These are phyloP conservation scores for Camelus dromedarius DNA, from an alignment of 2,113 vertebrate genomes.

Conservation along the genomic window DNA sequence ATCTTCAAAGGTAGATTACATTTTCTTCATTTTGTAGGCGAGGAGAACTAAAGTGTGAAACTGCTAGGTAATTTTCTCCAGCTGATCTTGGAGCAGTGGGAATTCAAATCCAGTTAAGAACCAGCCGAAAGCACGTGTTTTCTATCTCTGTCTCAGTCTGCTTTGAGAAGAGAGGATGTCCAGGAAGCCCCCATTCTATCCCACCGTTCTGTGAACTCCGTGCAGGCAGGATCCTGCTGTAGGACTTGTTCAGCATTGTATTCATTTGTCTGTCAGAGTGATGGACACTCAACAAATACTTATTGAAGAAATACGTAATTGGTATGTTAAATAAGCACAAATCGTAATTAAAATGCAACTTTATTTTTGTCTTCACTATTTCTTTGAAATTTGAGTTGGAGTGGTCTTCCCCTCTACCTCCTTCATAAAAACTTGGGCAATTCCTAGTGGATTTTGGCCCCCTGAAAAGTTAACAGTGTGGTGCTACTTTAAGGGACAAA, in stretches of 20 bases:
- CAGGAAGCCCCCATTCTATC: accelerated
- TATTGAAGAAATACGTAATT: neutral
- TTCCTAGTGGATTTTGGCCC: neutral
- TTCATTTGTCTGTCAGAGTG: neutral
- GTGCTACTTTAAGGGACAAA: neutral
- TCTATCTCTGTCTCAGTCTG: neutral
- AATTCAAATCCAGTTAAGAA: neutral
- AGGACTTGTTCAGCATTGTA: neutral
- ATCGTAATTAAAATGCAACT: neutral
- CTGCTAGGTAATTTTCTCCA: neutral
- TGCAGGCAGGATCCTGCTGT: neutral
- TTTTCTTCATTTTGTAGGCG: neutral
- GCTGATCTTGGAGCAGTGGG: neutral
- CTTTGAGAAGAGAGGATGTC: neutral
- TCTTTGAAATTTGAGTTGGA: neutral
- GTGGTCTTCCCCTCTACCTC: neutral
- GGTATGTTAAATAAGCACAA: neutral
- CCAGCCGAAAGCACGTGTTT: neutral
- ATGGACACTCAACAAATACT: neutral
- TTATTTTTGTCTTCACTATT: neutral
- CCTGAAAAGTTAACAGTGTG: neutral
- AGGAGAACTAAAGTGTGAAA: neutral
- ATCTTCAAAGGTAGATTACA: neutral
- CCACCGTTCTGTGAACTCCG: neutral
- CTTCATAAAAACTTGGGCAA: neutral